Conservation (phyloP, 1,140 invertebrate species). For the Eciton burchellii region DNA sequence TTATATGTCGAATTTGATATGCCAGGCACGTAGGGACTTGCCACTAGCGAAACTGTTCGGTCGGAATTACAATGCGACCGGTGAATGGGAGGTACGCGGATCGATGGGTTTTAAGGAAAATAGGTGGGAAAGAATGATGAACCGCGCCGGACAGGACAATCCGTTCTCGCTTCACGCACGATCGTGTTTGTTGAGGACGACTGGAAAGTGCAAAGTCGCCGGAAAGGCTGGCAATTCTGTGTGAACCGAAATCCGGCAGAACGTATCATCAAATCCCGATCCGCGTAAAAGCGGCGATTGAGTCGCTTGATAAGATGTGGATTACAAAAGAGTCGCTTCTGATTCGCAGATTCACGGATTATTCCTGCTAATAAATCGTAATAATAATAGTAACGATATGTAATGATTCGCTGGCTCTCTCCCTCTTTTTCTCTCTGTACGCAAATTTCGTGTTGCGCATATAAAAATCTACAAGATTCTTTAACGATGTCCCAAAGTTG, state of each 20-base stretch:
- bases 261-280: neutral
- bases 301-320: neutral
- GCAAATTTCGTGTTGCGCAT: constrained; percentile 8
- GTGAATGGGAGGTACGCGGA: constrained; percentile 70
- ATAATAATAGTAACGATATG: constrained; percentile 21
- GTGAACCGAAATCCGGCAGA: neutral
- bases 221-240: constrained; percentile 20
- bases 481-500: constrained; percentile 36
- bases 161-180: constrained; percentile 56
- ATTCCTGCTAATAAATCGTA: constrained; percentile 26
- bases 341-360: neutral
- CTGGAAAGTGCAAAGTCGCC: constrained; percentile 21
- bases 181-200: constrained; percentile 55
- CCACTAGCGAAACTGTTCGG: constrained; percentile 84
- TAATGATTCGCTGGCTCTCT: constrained; percentile 33
- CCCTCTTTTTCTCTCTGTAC: neutral
- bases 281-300: neutral
- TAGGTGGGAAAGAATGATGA: constrained; percentile 73
- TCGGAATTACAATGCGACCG: constrained; percentile 84
- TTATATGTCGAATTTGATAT: constrained; percentile 85
- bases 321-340: neutral
- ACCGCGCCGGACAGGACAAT: constrained; percentile 67
- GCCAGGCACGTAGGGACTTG: constrained; percentile 84
- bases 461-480: constrained; percentile 38
- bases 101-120: constrained; percentile 64